Evolutionary conservation across 2,888 invertebrate species (phyloP).

Genomic region (Cordilura impudica): DNA sequence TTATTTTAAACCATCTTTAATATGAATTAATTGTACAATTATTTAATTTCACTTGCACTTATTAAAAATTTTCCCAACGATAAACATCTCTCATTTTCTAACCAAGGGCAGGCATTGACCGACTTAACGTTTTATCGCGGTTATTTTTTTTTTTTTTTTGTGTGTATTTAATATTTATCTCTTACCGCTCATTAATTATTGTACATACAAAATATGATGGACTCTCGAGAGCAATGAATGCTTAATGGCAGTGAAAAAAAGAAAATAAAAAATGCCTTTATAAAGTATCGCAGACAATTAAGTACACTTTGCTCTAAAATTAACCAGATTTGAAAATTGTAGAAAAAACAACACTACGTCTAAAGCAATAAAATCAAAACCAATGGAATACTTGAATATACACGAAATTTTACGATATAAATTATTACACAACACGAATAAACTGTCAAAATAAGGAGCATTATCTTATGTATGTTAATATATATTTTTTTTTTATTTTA

Average conservation of each 20-base stretch:
- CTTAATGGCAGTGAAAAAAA: conserved; percentile 41
- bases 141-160: conserved; percentile 6
- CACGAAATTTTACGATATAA: too few relatives aligned
- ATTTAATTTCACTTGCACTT: conserved; percentile 9
- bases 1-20: too few relatives aligned
- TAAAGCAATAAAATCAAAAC: too few relatives aligned
- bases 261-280: not conserved
- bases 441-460: too few relatives aligned
- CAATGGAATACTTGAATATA: too few relatives aligned
- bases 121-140: conserved; percentile 14
- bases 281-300: not conserved
- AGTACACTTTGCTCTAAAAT: not conserved
- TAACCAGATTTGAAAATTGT: too few relatives aligned
- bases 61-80: conserved; percentile 16
- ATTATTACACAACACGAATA: too few relatives aligned
- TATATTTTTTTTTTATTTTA: too few relatives aligned
- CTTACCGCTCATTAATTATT: conserved; percentile 58
- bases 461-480: too few relatives aligned
- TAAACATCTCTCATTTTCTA: conserved; percentile 14
- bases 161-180: conserved; percentile 52
- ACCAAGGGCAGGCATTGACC: conserved; percentile 48
- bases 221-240: conserved; percentile 55
- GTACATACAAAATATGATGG: conserved; percentile 3
- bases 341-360: too few relatives aligned
- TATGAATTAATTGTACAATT: not conserved